Conservation (phyloP, 2,888 invertebrate genomes). For the Phanerotoma sp. region DNA sequence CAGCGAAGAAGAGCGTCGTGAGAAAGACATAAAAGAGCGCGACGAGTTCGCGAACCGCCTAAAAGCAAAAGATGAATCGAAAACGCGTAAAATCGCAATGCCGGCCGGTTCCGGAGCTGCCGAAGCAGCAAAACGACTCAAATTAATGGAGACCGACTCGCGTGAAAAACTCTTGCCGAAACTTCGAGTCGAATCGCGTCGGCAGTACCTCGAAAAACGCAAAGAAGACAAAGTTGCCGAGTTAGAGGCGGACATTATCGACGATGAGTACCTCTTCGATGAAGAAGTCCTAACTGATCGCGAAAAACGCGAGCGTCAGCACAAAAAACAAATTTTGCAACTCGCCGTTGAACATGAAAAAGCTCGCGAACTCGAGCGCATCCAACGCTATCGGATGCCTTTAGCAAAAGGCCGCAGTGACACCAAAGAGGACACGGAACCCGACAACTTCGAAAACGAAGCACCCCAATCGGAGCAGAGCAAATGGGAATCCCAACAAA, state of each 20-base stretch:
- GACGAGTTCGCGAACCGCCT: slow-evolving; percentile 92
- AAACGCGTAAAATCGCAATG: slow-evolving; percentile 73
- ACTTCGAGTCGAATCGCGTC: slow-evolving; percentile 84
- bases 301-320: slow-evolving; percentile 81
- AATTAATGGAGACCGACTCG: slow-evolving; percentile 79
- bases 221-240: slow-evolving; percentile 96
- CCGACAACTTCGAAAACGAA: slow-evolving; percentile 66
- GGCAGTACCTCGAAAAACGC: slow-evolving; percentile 93
- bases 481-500: slow-evolving; percentile 98
- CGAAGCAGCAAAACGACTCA: slow-evolving; percentile 88
- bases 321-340: slow-evolving; percentile 86
- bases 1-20: slow-evolving; percentile 79
- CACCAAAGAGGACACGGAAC: slow-evolving; percentile 67
- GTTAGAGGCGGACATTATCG: slow-evolving; percentile 89
- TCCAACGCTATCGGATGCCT: slow-evolving; percentile 94
- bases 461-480: slow-evolving; percentile 81
- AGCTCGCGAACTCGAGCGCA: slow-evolving; percentile 89
- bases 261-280: slow-evolving; percentile 95
- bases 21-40: slow-evolving; percentile 83
- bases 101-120: slow-evolving; percentile 51
- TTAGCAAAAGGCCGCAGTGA: slow-evolving; percentile 81
- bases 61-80: slow-evolving; percentile 85
- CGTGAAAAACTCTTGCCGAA: slow-evolving; percentile 85
- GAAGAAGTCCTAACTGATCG: slow-evolving; percentile 83
- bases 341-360: slow-evolving; percentile 95